Evolutionary conservation across 2,113 vertebrate species (phyloP).

Genomic region (Mesoclemmys tuberculata): DNA sequence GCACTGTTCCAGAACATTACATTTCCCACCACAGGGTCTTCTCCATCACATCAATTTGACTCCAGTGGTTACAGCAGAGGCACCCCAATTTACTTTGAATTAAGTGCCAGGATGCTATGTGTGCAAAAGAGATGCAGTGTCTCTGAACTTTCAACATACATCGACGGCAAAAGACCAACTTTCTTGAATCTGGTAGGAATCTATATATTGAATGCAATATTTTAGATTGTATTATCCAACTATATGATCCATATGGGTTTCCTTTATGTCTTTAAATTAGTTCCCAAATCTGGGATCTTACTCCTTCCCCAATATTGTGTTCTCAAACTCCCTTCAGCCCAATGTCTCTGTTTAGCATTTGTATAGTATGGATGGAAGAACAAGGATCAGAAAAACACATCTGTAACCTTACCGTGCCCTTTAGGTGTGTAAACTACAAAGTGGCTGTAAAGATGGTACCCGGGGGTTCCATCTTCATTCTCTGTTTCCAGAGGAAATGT

Average conservation of each 20-base stretch:
- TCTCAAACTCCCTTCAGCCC: neutral
- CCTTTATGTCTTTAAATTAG: neutral
- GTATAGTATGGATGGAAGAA: neutral
- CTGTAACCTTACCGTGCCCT: neutral
- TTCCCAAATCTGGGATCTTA: neutral
- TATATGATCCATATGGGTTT: neutral
- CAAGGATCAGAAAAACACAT: neutral
- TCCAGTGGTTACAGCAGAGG: neutral
- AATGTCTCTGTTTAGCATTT: neutral
- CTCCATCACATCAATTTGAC: neutral
- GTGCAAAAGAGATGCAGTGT: neutral
- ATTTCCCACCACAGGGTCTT: neutral
- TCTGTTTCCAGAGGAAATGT: neutral
- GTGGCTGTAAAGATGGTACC: neutral
- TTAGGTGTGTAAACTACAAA: neutral
- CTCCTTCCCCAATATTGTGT: neutral
- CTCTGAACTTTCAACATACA: neutral
- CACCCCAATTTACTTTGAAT: neutral
- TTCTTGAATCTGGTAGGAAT: neutral
- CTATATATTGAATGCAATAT: neutral
- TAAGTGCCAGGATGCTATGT: neutral
- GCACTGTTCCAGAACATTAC: neutral
- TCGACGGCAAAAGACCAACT: neutral
- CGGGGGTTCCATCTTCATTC: neutral
- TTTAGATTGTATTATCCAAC: neutral